Base-by-base conservation (phyloP, 2,113 vertebrate species). In the Brachirus orientalis region DNA sequence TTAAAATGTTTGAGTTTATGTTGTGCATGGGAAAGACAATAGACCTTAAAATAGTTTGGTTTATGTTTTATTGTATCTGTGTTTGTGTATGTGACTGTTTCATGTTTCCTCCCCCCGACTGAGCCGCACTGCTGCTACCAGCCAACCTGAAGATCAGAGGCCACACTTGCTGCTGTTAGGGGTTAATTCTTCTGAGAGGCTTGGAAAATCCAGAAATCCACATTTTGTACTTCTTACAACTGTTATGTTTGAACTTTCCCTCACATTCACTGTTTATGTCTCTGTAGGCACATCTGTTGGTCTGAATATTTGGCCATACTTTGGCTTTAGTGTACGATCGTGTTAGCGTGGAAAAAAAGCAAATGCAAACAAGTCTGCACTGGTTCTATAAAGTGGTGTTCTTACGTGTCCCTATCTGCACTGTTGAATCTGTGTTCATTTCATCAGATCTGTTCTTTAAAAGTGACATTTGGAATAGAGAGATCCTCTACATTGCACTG, bases 401-500 rank as follows among this genome's bases (percentile, higher is more conserved):
- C 55, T 43, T 36, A n/a, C 64, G 47, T 14, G 45, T 63, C 51
- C 41, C 3, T 20, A 43, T 54, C 54, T 61, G 41, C 50, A 12
- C 40, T 1, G 56, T 72, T 62, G 69, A 52, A 72, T 72, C 73
- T 62, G 55, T 61, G 72, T 70, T 68, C 51, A 79, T 75, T 47
- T 38, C 76, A 76, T 76, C 75, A 82, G 70, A 75, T 86, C 65
- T 72, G 70, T 72, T 65, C 66, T 68, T 77, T 77, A 70, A 84
- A 87, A 79, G 63, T 84, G 83, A 83, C 86, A 88, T 89, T 89
- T 88, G 70, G 70, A 83, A 83, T 71, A 62, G 75, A 84, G 79
- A 65, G 85, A 85, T 77, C 66, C 79, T 77, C 80, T 64, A 71
- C 69, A 70, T 72, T 56, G 78, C 65, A 38, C 69, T 72, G 76